Base-by-base conservation (phyloP, 2,113 vertebrate species). In the Lagopus muta region DNA sequence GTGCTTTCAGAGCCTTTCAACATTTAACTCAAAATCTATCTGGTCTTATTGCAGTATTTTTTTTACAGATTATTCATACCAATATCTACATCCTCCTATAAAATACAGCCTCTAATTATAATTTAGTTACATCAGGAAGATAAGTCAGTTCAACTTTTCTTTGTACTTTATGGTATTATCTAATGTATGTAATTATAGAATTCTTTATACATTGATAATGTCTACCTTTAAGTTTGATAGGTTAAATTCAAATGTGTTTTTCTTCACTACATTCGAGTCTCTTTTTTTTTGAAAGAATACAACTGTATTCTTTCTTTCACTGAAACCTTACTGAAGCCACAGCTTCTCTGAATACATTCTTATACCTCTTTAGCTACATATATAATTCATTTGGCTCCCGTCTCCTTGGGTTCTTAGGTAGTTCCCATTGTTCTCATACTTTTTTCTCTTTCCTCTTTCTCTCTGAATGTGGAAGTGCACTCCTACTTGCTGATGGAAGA, bases 401-500 rank as follows among this genome's bases (percentile, higher is more conserved):
- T 71, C 57, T 83, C 34, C 57, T 38, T 78, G 69, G 13, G 62
- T 86, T 71, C 79, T 81, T 74, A 47, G 70, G 76, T 27, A 42
- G 34, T 71, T 88, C 52, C 90, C 34, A 90, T 92, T 90, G 86
- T 96, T 96, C 61, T 71, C 6, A 0, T 65, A n/a, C 62, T 32
- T 88, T 57, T 89, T 45, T 40, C 54, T 65, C 71, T 79, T 95
- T 95, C 82, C 82, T 93, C 47, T 72, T 86, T 30, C n/a, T 90
- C 47, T 52, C 22, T 78, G 34, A 61, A 83, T 50, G 34, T 95
- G 86, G 70, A 92, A 90, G 22, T 78, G 38, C 42, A 71, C 65
- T 43, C 52, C 81, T 78, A 65, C 42, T 75, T 88, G 65, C 57
- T 95, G 80, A 90, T 90, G 86, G 72, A 95, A 82, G 47, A 92